Evolutionary conservation across 2,797 vertebrate genomes (phyloP).

Genomic region (Darevskia mixta): DNA sequence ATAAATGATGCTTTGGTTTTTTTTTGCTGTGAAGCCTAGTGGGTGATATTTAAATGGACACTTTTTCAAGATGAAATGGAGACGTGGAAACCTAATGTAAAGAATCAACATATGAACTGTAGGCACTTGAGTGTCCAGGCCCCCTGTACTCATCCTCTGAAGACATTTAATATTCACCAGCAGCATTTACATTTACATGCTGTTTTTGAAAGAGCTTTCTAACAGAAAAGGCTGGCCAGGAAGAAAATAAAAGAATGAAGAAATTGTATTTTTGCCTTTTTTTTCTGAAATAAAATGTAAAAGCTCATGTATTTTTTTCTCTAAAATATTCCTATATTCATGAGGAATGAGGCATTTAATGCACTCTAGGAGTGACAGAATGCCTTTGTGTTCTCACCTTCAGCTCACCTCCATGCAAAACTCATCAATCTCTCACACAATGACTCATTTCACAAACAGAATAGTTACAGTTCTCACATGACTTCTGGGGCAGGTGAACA

Average conservation of each 20-base stretch:
- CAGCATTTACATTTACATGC: conserved; percentile 59
- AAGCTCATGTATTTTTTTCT: conserved; percentile 56
- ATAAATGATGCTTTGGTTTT: conserved; percentile 26
- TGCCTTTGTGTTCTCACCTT: conserved; percentile 62
- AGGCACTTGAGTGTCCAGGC: conserved; percentile 10
- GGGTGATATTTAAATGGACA: conserved; percentile 45
- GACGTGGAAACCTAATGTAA: conserved; percentile 1
- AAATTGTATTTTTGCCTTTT: conserved; percentile 50
- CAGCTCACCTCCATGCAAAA: conserved; percentile 80
- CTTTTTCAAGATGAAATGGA: conserved; percentile 7
- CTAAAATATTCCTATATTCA: conserved; percentile 66
- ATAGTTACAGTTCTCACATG: conserved; percentile 26
- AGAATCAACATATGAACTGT: conserved; percentile 10
- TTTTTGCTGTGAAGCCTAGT: conserved; percentile 30
- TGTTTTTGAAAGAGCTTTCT: conserved; percentile 65
- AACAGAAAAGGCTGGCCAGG: conserved; percentile 60
- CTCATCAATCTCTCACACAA: conserved; percentile 72
- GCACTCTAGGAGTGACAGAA: conserved; percentile 35
- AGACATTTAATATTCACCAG: conserved; percentile 55
- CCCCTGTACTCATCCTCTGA: conserved; percentile 48
- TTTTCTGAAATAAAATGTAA: conserved; percentile 66
- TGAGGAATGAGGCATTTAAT: conserved; percentile 64
- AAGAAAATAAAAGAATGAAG: conserved; percentile 68
- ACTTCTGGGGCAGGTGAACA: conserved; percentile 44
- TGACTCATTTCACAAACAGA: conserved; percentile 67